Conservation (phyloP, 2,113 vertebrate genomes). For the Aspidoscelis tigris region DNA sequence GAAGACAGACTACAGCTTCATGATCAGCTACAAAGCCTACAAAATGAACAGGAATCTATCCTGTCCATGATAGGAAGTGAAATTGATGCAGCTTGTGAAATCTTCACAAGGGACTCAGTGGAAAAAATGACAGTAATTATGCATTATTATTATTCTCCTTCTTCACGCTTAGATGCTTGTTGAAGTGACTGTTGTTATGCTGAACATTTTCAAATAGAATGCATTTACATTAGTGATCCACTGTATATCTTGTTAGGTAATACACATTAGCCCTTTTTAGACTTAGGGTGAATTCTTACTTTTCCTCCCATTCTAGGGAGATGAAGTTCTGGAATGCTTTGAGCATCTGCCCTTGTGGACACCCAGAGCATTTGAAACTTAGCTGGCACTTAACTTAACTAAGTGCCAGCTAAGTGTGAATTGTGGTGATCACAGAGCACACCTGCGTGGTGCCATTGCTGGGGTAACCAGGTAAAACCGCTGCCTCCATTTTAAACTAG, state of each 20-base stretch:
- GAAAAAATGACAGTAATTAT: slow-evolving; percentile 90
- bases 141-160: slow-evolving; percentile 38
- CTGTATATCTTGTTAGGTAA: background rate
- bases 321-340: no score
- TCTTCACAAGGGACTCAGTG: slow-evolving; percentile 80
- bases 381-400: no score
- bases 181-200: slow-evolving; percentile 16
- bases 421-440: no score
- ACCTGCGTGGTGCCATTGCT: no score
- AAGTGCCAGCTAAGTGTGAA: no score
- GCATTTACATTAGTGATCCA: no score
- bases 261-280: background rate
- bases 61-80: slow-evolving; percentile 85
- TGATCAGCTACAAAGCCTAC: slow-evolving; percentile 80
- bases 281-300: no score
- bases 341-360: no score
- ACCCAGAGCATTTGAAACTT: no score
- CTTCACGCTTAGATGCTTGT: slow-evolving; percentile 5
- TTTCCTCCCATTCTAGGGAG: no score
- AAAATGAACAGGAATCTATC: slow-evolving; percentile 86
- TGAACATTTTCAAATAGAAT: no score
- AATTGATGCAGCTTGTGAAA: slow-evolving; percentile 85
- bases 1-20: slow-evolving; percentile 77
- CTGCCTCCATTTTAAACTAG: background rate
- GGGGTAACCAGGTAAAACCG: background rate